phyloP scores from a whole-genome alignment of 2,113 vertebrate species.

The Gorilla gorilla region DNA sequence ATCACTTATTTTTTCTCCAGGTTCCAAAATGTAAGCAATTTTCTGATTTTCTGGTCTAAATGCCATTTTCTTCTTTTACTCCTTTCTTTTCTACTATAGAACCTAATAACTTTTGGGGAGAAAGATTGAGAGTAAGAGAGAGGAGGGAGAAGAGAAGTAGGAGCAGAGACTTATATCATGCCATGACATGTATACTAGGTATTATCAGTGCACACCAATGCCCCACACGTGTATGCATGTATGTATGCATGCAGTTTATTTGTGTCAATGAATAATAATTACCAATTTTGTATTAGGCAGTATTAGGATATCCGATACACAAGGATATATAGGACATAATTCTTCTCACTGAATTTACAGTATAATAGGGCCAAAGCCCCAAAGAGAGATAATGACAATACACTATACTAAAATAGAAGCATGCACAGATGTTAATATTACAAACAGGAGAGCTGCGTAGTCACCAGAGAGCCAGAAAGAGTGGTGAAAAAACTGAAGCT shows the following conservation, averaged over 20 bases:
- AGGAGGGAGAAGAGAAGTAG: neutral
- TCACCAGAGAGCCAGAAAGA: too few relatives aligned
- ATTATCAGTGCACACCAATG: neutral
- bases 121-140: neutral
- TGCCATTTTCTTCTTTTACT: neutral
- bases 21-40: neutral
- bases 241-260: neutral
- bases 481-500: neutral
- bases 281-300: neutral
- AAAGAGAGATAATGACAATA: neutral
- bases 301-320: neutral
- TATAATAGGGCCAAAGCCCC: neutral
- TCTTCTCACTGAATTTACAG: neutral
- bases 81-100: neutral
- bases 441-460: neutral
- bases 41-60: neutral
- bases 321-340: neutral
- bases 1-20: neutral
- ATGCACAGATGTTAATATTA: neutral
- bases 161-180: neutral
- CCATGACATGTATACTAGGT: rapidly evolving
- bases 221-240: neutral
- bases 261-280: neutral
- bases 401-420: neutral
- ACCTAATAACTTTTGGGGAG: neutral